Conservation (phyloP, 2,888 invertebrate species). For the Lampropteryx suffumata region DNA sequence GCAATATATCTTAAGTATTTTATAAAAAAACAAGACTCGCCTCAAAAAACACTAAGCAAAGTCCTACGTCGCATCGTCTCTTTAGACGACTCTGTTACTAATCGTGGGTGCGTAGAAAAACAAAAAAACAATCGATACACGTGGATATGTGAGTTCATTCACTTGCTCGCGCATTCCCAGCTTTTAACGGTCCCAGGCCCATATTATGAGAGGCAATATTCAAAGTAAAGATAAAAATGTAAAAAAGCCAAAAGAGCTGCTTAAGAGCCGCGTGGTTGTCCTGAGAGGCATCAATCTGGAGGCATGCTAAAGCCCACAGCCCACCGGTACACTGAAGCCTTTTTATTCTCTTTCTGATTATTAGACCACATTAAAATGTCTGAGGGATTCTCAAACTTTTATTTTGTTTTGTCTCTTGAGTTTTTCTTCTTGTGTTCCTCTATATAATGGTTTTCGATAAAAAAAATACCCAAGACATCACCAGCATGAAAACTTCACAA, state of each 20-base stretch:
- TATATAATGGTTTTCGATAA: too few relatives aligned
- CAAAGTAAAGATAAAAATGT: slow-evolving; percentile 71
- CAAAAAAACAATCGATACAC: slow-evolving; percentile 46
- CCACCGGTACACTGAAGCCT: slow-evolving; percentile 67
- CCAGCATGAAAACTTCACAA: too few relatives aligned
- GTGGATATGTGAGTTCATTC: slow-evolving; percentile 62
- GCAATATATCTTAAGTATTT: too few relatives aligned
- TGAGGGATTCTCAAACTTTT: slow-evolving; percentile 57
- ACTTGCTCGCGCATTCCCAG: slow-evolving; percentile 55
- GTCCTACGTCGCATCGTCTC: not conserved
- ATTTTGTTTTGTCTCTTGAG: not conserved
- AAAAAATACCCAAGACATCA: too few relatives aligned
- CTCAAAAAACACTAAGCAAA: too few relatives aligned
- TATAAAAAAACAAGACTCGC: too few relatives aligned
- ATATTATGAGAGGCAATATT: slow-evolving; percentile 75
- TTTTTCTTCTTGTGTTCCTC: not conserved
- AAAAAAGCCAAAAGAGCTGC: slow-evolving; percentile 58
- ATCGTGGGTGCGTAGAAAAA: slow-evolving; percentile 10
- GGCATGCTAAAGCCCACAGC: slow-evolving; percentile 78
- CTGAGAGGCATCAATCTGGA: slow-evolving; percentile 70
- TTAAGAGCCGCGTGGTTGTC: slow-evolving; percentile 55
- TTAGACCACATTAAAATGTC: slow-evolving; percentile 80
- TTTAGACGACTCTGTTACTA: slow-evolving; percentile 2
- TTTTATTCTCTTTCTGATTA: slow-evolving; percentile 74
- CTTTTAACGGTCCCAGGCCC: slow-evolving; percentile 64